phyloP scores from a whole-genome alignment of 23 tunicate genomes.

The Phallusia fumigata region DNA sequence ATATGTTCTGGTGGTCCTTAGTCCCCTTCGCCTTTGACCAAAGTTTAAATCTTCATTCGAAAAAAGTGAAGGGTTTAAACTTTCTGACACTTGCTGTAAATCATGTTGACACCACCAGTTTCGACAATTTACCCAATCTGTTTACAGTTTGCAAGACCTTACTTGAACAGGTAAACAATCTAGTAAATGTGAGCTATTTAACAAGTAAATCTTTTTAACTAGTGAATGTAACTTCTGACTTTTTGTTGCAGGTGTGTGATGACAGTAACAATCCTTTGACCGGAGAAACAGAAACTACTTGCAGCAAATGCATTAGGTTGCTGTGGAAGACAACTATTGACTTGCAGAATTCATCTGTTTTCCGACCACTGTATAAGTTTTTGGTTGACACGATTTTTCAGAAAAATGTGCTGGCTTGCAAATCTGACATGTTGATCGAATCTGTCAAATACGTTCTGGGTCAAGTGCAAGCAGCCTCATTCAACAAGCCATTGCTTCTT shows the following conservation, averaged over 20 bases:
- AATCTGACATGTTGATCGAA: not conserved
- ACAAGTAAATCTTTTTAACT: too few relatives aligned
- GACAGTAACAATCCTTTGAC: not conserved
- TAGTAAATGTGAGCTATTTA: too few relatives aligned
- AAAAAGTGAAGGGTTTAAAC: not conserved
- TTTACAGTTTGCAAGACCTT: not conserved
- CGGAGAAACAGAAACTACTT: not conserved
- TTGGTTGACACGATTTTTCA: constrained; percentile 31
- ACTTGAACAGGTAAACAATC: not conserved
- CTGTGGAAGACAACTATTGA: constrained; percentile 32
- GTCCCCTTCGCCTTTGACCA: not conserved
- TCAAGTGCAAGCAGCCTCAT: not conserved
- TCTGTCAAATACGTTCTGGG: not conserved
- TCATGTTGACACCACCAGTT: not conserved
- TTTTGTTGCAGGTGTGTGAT: not conserved
- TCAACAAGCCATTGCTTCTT: not conserved
- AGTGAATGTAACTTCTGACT: not conserved
- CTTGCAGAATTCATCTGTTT: constrained; percentile 13
- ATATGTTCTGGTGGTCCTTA: not conserved
- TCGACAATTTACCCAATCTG: not conserved
- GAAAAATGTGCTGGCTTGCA: not conserved
- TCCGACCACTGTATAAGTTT: constrained; percentile 17
- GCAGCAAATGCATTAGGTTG: not conserved
- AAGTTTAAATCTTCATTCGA: not conserved
- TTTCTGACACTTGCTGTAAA: not conserved